These are phyloP conservation scores for Anableps anableps DNA, from an alignment of 2,797 vertebrate genomes.

Conservation along the genomic window DNA sequence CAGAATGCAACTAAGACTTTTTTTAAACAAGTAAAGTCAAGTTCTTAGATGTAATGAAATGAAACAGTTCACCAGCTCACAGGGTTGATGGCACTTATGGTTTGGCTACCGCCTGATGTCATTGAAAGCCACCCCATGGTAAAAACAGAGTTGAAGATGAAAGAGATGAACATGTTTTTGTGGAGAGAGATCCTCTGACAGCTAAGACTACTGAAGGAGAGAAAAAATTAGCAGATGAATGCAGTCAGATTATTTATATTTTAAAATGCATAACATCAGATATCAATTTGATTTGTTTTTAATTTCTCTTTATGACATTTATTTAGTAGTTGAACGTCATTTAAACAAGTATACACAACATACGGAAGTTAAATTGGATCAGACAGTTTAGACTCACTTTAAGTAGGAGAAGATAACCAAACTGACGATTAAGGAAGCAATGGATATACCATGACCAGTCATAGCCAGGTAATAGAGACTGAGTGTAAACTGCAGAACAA, in stretches of 20 bases:
- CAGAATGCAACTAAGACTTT: background rate
- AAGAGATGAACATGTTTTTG: slow-evolving; percentile 86
- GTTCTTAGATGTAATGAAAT: background rate
- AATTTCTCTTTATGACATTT: background rate
- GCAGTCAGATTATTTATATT: background rate
- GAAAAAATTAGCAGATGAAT: background rate
- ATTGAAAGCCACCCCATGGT: slow-evolving; percentile 77
- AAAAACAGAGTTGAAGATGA: slow-evolving; percentile 82
- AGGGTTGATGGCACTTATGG: slow-evolving; percentile 59
- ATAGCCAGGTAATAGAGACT: slow-evolving; percentile 80
- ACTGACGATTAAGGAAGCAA: slow-evolving; percentile 81
- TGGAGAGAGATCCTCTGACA: slow-evolving; percentile 87
- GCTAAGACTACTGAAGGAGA: slow-evolving; percentile 78
- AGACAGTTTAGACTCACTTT: slow-evolving; percentile 76
- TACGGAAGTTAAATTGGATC: background rate
- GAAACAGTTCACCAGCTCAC: slow-evolving; percentile 59
- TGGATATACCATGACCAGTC: slow-evolving; percentile 81
- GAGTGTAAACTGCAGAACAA: slow-evolving; percentile 66
- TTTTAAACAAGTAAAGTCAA: background rate
- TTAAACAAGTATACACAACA: background rate
- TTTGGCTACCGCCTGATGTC: slow-evolving; percentile 37
- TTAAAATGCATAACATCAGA: background rate
- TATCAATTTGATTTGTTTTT: background rate
- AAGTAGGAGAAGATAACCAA: slow-evolving; percentile 86
- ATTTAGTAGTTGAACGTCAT: background rate